Percentiles rank a stretch among this genome's conserved stretches.
Evolutionary conservation across 2,888 invertebrate genomes (phyloP).

Genomic region (Cephus nigrinus): DNA sequence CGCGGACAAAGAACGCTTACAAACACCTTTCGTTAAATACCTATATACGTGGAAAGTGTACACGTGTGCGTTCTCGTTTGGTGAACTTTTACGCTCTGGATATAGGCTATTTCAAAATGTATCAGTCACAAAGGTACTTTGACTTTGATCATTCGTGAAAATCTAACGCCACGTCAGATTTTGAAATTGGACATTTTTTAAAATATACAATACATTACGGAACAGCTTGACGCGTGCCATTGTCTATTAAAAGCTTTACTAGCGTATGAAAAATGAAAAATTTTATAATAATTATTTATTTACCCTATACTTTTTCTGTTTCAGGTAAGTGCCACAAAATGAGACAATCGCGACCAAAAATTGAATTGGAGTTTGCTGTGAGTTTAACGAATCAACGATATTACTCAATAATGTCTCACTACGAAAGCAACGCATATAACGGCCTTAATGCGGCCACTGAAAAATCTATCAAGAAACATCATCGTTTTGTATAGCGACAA

Average conservation of each 20-base stretch:
- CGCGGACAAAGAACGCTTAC: constrained; percentile 7
- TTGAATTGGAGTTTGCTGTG: background rate
- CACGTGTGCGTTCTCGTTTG: background rate
- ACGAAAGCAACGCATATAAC: background rate
- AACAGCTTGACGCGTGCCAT: too few relatives aligned
- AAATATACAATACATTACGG: too few relatives aligned
- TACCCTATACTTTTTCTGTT: background rate
- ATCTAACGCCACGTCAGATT: background rate
- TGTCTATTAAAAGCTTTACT: too few relatives aligned
- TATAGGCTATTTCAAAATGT: background rate
- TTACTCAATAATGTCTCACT: background rate
- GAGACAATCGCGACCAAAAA: too few relatives aligned
- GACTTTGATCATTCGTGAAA: background rate
- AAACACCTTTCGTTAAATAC: background rate
- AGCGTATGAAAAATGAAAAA: background rate
- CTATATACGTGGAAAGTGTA: background rate
- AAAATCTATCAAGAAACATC: background rate
- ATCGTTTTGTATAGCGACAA: background rate
- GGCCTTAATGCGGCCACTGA: background rate
- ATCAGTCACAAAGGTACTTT: background rate
- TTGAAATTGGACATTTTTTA: background rate
- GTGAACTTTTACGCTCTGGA: background rate
- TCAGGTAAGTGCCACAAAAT: background rate
- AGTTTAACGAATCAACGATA: background rate
- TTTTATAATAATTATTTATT: background rate